These are phyloP conservation scores for Megathymus violae DNA, from an alignment of 1,140 invertebrate genomes.

Conservation along the genomic window DNA sequence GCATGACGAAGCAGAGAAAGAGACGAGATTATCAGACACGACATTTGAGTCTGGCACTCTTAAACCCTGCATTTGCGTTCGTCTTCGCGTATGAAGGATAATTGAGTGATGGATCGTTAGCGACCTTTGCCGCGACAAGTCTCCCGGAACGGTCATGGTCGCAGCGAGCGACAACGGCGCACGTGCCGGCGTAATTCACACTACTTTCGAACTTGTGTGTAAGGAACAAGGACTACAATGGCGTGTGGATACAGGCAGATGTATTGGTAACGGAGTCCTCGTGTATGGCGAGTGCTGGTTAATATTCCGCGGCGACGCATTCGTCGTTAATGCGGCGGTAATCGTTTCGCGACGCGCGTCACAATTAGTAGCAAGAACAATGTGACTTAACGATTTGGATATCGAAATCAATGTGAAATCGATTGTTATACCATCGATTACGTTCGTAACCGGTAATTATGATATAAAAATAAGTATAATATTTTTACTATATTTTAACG, in stretches of 20 bases:
- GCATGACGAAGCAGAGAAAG: too few species aligned
- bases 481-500: too few species aligned
- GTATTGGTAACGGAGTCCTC: not conserved
- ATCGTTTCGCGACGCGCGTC: conserved; percentile 11
- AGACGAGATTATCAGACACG: conserved; percentile 8
- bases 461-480: too few species aligned
- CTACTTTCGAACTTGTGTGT: not conserved
- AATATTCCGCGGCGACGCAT: conserved; percentile 18
- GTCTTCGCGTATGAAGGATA: conserved; percentile 21
- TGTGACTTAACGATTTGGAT: conserved; percentile 6
- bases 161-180: conserved; percentile 4
- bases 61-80: conserved; percentile 1
- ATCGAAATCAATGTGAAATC: not conserved
- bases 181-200: not conserved
- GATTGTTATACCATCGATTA: not conserved
- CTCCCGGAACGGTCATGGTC: conserved; percentile 44
- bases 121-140: conserved; percentile 37
- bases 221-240: conserved; percentile 8
- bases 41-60: not conserved
- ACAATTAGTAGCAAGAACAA: conserved; percentile 3
- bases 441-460: too few species aligned
- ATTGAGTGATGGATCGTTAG: conserved; percentile 22
- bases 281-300: conserved; percentile 3
- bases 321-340: conserved; percentile 19
- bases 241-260: not conserved